A percentile compares a stretch with the other conserved stretches of the same genome.
Evolutionary conservation across 2,113 vertebrate genomes (phyloP).

Genomic region (Melanerpes aurifrons): DNA sequence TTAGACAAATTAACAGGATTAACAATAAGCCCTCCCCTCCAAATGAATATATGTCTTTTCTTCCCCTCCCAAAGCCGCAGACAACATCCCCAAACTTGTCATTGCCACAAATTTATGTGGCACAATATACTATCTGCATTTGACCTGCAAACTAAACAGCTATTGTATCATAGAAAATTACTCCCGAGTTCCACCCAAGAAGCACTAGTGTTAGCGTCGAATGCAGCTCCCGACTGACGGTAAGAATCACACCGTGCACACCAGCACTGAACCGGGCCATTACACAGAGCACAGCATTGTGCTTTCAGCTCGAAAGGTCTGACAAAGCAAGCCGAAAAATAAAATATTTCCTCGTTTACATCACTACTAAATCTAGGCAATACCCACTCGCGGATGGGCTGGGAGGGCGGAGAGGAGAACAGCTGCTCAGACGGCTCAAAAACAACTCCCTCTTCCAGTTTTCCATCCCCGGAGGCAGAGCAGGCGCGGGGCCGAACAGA

Average conservation of each 20-base stretch:
- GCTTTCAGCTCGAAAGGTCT: neutral
- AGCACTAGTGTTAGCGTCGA: neutral
- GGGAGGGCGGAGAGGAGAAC: neutral
- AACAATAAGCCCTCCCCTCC: neutral
- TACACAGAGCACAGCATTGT: accelerated
- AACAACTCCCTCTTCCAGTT: conserved; percentile 28
- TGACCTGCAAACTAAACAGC: conserved; percentile 1
- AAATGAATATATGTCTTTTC: neutral
- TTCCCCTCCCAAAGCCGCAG: neutral
- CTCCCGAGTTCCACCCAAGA: neutral
- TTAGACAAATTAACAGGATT: neutral
- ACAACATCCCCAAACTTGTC: neutral
- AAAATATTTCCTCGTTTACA: neutral
- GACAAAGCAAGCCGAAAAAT: neutral
- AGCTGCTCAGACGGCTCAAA: neutral
- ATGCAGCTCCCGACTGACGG: neutral
- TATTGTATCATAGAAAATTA: neutral
- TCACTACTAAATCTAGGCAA: neutral
- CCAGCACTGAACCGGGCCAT: accelerated
- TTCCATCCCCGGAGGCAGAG: conserved; percentile 20
- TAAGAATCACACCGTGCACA: accelerated
- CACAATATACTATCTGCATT: neutral
- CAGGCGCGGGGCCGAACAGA: neutral
- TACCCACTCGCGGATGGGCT: neutral
- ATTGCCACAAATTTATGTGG: neutral